Evolutionary conservation across 2,888 invertebrate species (phyloP).

Genomic region (Plebejus argus): DNA sequence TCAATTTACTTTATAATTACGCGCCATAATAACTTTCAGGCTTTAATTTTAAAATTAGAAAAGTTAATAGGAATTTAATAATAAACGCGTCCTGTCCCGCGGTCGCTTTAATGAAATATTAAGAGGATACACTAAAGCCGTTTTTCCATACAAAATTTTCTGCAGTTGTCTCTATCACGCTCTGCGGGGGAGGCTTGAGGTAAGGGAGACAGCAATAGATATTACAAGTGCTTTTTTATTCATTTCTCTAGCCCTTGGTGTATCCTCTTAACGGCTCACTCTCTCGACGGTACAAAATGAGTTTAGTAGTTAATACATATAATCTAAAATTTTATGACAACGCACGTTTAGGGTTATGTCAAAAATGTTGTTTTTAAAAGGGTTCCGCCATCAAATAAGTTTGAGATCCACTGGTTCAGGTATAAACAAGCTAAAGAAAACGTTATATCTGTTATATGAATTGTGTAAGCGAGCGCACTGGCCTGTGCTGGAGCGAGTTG

Average conservation of each 20-base stretch:
- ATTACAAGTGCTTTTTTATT: too few species aligned
- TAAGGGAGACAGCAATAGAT: too few species aligned
- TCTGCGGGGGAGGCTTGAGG: too few species aligned
- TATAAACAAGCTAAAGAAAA: neutral
- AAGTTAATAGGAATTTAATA: slow-evolving; percentile 14
- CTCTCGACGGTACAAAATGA: neutral
- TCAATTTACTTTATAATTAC: neutral
- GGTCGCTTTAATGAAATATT: neutral
- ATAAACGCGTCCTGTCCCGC: neutral
- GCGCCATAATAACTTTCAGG: neutral
- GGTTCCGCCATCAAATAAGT: too few species aligned
- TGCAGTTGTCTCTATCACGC: too few species aligned
- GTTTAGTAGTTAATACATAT: neutral
- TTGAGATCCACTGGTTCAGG: neutral
- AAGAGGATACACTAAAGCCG: too few species aligned
- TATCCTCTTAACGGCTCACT: neutral
- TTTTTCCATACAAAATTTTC: too few species aligned
- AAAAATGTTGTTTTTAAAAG: too few species aligned
- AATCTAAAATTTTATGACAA: too few species aligned
- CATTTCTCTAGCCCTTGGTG: too few species aligned
- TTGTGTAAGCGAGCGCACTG: slow-evolving; percentile 6
- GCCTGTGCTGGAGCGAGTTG: neutral
- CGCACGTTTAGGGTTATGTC: too few species aligned
- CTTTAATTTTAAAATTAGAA: neutral
- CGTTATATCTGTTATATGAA: neutral